A percentile compares a stretch with the other conserved stretches of the same genome.
Conservation (phyloP, 2,113 vertebrate genomes). For the Hassar affinis region DNA sequence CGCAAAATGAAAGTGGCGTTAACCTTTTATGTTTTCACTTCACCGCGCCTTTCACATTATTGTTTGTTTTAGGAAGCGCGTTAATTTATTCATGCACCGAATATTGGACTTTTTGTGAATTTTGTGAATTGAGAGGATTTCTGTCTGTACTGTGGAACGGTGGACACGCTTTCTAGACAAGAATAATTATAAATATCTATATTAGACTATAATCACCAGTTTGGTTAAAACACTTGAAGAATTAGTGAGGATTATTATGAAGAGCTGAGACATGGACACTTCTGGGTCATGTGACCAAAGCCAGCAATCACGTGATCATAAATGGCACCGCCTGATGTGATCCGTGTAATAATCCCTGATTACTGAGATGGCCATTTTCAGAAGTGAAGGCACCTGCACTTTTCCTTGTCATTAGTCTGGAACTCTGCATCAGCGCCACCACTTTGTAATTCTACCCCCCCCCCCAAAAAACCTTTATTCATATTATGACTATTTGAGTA, state of each 20-base stretch:
- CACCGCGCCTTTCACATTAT: not conserved
- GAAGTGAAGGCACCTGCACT: not conserved
- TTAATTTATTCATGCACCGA: not conserved
- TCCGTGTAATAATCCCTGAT: not conserved
- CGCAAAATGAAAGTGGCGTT: not conserved
- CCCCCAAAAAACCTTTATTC: too few species aligned
- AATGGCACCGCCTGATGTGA: not conserved
- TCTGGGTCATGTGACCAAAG: constrained; percentile 29
- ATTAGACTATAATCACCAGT: not conserved
- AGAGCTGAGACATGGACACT: not conserved
- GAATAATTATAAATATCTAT: not conserved
- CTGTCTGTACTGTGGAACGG: constrained; percentile 1
- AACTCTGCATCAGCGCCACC: too few species aligned
- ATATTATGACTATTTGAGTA: too few species aligned
- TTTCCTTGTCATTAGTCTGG: not conserved
- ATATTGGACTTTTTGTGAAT: not conserved
- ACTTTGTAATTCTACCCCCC: too few species aligned
- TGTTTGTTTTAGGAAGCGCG: not conserved
- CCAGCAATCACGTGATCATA: constrained; percentile 2
- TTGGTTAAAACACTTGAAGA: not conserved
- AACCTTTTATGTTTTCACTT: not conserved
- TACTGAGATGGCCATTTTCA: too few species aligned
- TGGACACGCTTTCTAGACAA: not conserved
- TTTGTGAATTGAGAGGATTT: not conserved
- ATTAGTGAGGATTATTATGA: constrained; percentile 15